Evolutionary conservation across 1,140 invertebrate genomes (phyloP).

Genomic region (Batillaria attramentaria): DNA sequence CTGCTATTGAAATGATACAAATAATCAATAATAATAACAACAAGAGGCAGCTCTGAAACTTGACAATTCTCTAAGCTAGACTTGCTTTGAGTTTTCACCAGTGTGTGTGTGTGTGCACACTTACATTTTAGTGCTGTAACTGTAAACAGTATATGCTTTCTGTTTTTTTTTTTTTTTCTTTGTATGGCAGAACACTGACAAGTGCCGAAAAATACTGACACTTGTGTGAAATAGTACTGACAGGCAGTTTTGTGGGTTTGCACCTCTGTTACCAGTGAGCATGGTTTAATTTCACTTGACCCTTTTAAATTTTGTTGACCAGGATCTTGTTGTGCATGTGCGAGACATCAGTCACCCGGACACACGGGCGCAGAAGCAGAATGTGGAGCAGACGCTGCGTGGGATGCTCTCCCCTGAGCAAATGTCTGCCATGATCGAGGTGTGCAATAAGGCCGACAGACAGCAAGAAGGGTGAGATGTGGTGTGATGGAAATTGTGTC

Average conservation of each 20-base stretch:
- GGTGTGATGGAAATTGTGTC: background rate
- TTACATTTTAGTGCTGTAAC: too few species aligned
- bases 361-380: slow-evolving; percentile 78
- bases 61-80: background rate
- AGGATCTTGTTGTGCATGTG: slow-evolving; percentile 89
- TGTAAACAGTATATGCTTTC: too few species aligned
- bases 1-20: too few species aligned
- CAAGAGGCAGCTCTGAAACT: background rate
- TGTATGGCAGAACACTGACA: too few species aligned
- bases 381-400: slow-evolving; percentile 81
- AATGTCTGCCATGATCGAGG: slow-evolving; percentile 80
- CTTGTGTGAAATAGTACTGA: too few species aligned
- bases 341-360: slow-evolving; percentile 88
- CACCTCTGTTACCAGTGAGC: too few species aligned
- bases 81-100: background rate
- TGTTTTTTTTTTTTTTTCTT: too few species aligned
- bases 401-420: slow-evolving; percentile 75
- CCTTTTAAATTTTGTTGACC: slow-evolving; percentile 40
- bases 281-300: background rate
- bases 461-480: slow-evolving; percentile 27
- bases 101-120: background rate
- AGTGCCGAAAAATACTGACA: too few species aligned
- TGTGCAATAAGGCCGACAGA: slow-evolving; percentile 87
- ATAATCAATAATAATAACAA: too few species aligned
- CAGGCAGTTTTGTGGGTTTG: too few species aligned